A percentile compares a stretch with the other conserved stretches of the same genome.
phyloP scores from a whole-genome alignment of 2,888 invertebrate genomes.

The Nemotelus pantherinus region DNA sequence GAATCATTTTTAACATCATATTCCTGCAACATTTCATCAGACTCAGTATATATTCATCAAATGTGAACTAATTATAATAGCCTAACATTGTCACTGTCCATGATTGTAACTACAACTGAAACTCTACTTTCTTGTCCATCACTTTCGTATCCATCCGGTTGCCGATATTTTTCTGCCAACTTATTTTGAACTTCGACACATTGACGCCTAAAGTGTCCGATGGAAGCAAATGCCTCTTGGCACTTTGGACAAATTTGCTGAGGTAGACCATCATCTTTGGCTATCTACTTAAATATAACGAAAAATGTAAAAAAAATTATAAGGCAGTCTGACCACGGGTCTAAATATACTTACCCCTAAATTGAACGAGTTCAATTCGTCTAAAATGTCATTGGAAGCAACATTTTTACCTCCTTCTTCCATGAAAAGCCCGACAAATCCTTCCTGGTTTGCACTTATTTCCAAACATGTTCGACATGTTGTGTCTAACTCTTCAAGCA shows the following conservation, averaged over 20 bases:
- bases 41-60: no score
- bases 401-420: background rate
- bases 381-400: slow-evolving; percentile 7
- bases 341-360: background rate
- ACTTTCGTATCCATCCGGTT: background rate
- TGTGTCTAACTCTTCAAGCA: background rate
- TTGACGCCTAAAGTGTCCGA: slow-evolving; percentile 24
- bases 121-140: background rate
- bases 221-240: slow-evolving; percentile 22
- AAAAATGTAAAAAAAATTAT: background rate
- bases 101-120: background rate
- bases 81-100: background rate
- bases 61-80: no score
- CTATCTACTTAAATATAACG: slow-evolving; percentile 16
- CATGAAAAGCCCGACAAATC: background rate
- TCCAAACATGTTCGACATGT: slow-evolving; percentile 26
- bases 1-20: no score
- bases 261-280: slow-evolving; percentile 42
- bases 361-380: background rate
- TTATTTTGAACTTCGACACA: slow-evolving; percentile 25
- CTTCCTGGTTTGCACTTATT: background rate
- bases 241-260: slow-evolving; percentile 44
- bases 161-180: background rate
- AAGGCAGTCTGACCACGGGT: background rate
- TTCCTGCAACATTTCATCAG: no score